Percentiles rank a stretch among this genome's conserved stretches.
phyloP scores from a whole-genome alignment of 2,113 vertebrate species.

The Phalacrocorax pelagicus region DNA sequence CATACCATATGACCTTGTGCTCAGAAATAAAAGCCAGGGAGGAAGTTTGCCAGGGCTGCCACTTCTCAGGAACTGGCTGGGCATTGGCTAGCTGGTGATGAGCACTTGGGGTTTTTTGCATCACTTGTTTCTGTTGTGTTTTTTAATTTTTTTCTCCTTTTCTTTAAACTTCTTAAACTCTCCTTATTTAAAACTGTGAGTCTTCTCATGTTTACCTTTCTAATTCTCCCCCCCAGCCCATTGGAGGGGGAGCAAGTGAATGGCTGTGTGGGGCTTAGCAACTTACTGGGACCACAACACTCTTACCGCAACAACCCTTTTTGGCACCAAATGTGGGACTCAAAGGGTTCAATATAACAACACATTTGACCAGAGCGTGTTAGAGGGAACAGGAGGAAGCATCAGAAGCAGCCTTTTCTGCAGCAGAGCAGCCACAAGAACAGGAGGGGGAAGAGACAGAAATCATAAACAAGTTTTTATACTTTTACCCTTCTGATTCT shows the following conservation, averaged over 20 bases:
- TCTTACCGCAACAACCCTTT: background rate
- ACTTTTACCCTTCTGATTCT: background rate
- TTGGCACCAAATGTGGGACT: background rate
- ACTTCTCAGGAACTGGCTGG: background rate
- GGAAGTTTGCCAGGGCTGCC: background rate
- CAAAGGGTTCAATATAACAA: fast-evolving
- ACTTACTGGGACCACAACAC: background rate
- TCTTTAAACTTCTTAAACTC: background rate
- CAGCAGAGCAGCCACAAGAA: background rate
- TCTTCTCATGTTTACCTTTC: background rate
- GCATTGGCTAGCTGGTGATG: background rate
- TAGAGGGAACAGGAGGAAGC: background rate
- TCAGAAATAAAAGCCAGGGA: background rate
- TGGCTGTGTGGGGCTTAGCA: background rate
- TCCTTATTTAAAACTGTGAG: background rate
- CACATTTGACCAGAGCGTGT: background rate
- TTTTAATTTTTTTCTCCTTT: no score
- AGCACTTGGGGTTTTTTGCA: fast-evolving
- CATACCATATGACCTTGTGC: fast-evolving
- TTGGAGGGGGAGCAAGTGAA: background rate
- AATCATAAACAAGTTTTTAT: background rate
- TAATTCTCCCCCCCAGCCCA: background rate
- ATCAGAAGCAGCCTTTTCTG: background rate
- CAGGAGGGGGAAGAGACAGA: background rate
- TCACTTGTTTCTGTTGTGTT: background rate